Conservation (phyloP, 2,888 invertebrate species). For the Sipha maydis region DNA sequence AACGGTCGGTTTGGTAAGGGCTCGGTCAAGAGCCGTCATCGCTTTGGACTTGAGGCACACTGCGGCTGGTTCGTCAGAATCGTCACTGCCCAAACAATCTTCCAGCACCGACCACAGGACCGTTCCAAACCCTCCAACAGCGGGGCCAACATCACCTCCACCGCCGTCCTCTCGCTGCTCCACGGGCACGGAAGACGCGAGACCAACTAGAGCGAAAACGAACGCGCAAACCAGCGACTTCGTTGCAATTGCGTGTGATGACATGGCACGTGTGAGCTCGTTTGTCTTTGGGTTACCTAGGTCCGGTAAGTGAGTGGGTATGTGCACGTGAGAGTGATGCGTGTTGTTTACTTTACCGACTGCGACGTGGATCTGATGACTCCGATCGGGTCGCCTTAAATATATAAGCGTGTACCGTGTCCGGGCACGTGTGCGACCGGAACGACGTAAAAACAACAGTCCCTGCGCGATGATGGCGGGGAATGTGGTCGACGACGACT, state of each 20-base stretch:
- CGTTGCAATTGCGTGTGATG: background rate
- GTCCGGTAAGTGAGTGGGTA: background rate
- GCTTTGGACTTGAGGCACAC: slow-evolving; percentile 52
- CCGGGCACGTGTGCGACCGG: background rate
- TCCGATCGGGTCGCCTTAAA: background rate
- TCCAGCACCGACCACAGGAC: slow-evolving; percentile 50
- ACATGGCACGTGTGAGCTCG: background rate
- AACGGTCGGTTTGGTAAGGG: slow-evolving; percentile 1
- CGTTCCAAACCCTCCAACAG: background rate
- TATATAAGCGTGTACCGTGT: background rate
- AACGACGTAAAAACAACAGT: background rate
- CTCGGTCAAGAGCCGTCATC: slow-evolving; percentile 40
- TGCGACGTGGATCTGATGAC: background rate
- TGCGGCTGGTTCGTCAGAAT: slow-evolving; percentile 6
- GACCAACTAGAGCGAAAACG: background rate
- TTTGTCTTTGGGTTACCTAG: too few relatives aligned
- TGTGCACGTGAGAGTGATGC: background rate
- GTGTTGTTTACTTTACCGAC: background rate
- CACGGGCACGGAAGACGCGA: slow-evolving; percentile 1
- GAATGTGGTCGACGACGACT: background rate
- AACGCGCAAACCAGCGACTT: background rate
- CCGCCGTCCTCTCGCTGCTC: background rate
- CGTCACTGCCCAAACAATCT: slow-evolving; percentile 53
- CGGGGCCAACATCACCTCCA: too few relatives aligned
- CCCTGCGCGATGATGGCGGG: background rate